Percentiles rank a stretch among this genome's conserved stretches.
These are phyloP conservation scores for Hydractinia symbiolongicarpus DNA, from an alignment of 30 jellyfish, hydroid and myxozoan genomes.

Conservation along the genomic window DNA sequence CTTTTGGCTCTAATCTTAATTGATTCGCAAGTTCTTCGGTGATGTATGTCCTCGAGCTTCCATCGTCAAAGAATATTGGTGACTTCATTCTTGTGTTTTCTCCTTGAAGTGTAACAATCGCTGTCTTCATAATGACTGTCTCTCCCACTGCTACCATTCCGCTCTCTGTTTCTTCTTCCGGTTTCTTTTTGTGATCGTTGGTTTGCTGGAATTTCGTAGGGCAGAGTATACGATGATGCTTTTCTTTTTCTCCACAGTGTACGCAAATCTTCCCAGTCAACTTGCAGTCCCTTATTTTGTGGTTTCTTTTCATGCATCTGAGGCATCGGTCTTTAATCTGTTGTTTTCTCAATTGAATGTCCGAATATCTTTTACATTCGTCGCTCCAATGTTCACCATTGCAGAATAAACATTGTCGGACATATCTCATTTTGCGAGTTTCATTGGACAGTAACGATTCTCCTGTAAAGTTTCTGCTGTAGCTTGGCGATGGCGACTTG, in stretches of 20 bases:
- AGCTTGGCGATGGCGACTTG: neutral
- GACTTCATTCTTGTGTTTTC: neutral
- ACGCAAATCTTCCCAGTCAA: neutral
- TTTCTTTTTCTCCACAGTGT: neutral
- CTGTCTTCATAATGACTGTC: slow-evolving; percentile 38
- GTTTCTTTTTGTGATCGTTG: neutral
- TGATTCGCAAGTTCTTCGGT: slow-evolving; percentile 18
- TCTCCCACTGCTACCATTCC: slow-evolving; percentile 31
- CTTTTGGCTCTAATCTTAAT: slow-evolving; percentile 13
- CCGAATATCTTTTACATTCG: neutral
- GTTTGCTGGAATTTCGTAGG: neutral
- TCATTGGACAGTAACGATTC: neutral
- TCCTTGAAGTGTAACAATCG: slow-evolving; percentile 9
- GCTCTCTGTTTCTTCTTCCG: neutral
- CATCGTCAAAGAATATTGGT: slow-evolving; percentile 24
- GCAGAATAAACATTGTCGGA: neutral
- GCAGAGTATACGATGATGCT: slow-evolving; percentile 24
- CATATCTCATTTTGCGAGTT: no score
- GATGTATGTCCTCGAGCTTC: slow-evolving; percentile 37
- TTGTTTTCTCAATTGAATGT: neutral
- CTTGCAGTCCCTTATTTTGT: neutral
- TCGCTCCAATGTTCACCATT: slow-evolving; percentile 1
- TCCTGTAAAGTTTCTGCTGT: neutral
- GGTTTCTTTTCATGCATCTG: neutral
- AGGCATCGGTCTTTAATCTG: neutral